Base-by-base conservation (phyloP, 2,113 vertebrate species). In the Rhizomys pruinosus region DNA sequence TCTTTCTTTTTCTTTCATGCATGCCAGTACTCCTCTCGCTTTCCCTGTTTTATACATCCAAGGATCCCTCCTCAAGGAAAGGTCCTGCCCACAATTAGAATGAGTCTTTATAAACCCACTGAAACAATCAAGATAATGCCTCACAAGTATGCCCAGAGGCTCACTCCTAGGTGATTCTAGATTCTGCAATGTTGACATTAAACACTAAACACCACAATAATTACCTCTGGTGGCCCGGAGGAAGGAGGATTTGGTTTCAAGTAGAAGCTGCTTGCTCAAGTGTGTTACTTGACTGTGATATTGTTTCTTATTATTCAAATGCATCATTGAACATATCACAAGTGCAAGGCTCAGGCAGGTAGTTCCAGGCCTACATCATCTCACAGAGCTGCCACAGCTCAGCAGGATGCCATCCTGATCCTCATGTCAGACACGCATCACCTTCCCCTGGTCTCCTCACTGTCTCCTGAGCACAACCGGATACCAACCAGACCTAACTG, bases 391-490 rank as follows among this genome's bases (percentile, higher is more conserved):
- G 22, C 39, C 37, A 20, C 17, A 11, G 19, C 29, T 39, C 34
- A 12, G 25, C 17, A 55, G 29, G 84, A n/a, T 4, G 6, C 42
- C 8, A 2, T 39, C 10, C 37, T 6, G 15, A 63, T 12, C 57
- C 64, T 25, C 0, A 2, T 0, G 5, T 55, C 32, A 0, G 5
- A 37, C 8, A 19, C 15, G 6, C 7, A 44, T 42, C 7, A 2
- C 61, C 64, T 27, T 68, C 19, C 44, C 47, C 29, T 7, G 29
- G 13, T 66, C 19, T 59, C 32, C 68, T 69, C 47, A 34, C 42
- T 15, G 0, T 13, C 3, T 0, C 10, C 17, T 2, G 29, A 20
- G 52, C 10, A 2, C 0, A 59, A 10, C 3, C 23, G n/a, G 19
- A 4, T 8, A 9, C 20, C 69, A 9, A 29, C 20, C 66, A 63